Evolutionary conservation across 1,140 invertebrate genomes (phyloP), one percentile per base, ranked within the genome.

Genomic region (Diorhabda elongata): DNA sequence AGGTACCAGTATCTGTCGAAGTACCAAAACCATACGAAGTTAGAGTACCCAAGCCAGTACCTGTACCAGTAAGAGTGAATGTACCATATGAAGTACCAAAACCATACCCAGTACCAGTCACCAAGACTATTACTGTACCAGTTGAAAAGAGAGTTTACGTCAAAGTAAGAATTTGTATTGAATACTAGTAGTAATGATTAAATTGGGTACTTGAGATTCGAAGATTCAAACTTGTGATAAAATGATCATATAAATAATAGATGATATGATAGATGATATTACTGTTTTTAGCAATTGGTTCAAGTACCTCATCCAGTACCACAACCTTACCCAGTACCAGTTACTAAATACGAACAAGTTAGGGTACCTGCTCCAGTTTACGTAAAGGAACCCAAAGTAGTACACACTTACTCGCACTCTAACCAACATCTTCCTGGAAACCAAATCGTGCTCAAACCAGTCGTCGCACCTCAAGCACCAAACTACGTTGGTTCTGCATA

Each of bases 21-120:
- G 73, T 77, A 58, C 72, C 73, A 9, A 76, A 61, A 69, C 75
- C 77, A n/a, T 78, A 78, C 59, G 73, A 72, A 61, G 76, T 78
- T 52, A 71, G 64, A 60, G 73, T 79, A 42, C 74, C 77, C 11
- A 72, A 74, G 69, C 71, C 71, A 43, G 72, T 78, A 0, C 62
- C 68, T 0, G 77, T 80, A 68, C 69, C 73, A 59, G 75, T 79
- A 42, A 70, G 70, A 8, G 73, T 73, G 47, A 59, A 67, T 9
- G 67, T 69, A n/a, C 59, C 67, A 3, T 67, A 71, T 9, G 67
- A 74, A 58, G 76, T 77, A 6, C 72, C 74, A 9, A 61, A 47
- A 44, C 69, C 71, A 26, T 73, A 73, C 45, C 69, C 69, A 11
- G 73, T 74, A n/a, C 65, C 68, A 59, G 66, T 70, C 4, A 60